Base-by-base conservation (phyloP, 2,888 invertebrate species). In the Dryobota labecula region DNA sequence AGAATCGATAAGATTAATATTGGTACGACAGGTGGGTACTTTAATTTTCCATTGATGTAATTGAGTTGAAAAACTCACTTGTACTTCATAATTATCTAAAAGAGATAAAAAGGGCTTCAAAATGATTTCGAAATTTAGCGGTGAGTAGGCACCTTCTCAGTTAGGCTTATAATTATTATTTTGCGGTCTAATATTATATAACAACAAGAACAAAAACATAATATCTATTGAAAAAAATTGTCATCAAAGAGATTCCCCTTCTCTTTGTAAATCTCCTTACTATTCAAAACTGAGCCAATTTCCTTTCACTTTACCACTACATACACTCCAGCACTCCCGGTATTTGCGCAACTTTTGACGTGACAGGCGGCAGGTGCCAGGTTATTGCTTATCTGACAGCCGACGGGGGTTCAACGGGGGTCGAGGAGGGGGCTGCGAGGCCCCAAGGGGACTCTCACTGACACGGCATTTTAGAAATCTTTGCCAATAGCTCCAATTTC, bases 341-440 rank as follows among this genome's bases (percentile, higher is more conserved):
- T 77, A 82, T 86, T 73, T 79, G 75, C 71, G 77, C 74, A 89
- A 87, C 77, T 85, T 87, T 83, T 84, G 85, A 87, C 81, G 83
- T 76, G 86, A 74, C 69, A 71, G 74, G 77, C 82, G 84, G 78
- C 91, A 90, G 91, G 90, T 91, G 91, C 80, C 80, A 79, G 85
- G 89, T 86, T 91, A 91, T 91, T 91, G 89, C 86, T 86, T 86
- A 89, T 86, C 89, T 88, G 88, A 86, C 89, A 87, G 84, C 69
- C 73, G 57, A 69, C 66, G 68, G 78, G 70, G 71, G 57, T 41
- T 36, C 70, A 51, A 53, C 47, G 66, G 71, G 68, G 64, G 38
- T n/a, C 20, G 60, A 70, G 27, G 45, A 33, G 61, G 69, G 68
- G 60, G 24, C 20, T 70, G 66, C 64, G 60, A 67, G 70, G 70